phyloP scores from a whole-genome alignment of 2,797 vertebrate genomes.

The Xenops minutus region DNA sequence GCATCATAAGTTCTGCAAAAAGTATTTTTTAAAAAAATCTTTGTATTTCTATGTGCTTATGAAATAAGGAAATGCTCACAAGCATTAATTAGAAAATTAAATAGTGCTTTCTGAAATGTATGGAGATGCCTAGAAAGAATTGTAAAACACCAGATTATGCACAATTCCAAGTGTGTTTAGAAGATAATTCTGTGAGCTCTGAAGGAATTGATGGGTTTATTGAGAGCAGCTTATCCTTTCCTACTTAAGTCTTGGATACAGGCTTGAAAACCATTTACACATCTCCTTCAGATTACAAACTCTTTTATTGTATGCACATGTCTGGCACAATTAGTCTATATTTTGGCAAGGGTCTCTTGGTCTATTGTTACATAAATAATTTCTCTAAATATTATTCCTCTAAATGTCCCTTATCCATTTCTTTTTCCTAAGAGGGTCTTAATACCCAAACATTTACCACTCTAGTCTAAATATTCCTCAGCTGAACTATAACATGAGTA shows the following conservation, averaged over 20 bases:
- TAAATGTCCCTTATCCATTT: neutral
- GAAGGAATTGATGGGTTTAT: neutral
- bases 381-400: neutral
- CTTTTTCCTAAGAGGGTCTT: neutral
- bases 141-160: neutral
- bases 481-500: neutral
- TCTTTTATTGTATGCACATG: neutral
- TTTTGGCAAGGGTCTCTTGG: neutral
- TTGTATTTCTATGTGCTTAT: neutral
- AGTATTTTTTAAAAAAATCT: neutral
- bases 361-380: conserved; percentile 13
- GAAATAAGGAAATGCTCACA: neutral
- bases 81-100: neutral
- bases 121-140: neutral
- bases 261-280: neutral
- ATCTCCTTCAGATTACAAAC: neutral
- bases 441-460: conserved; percentile 38
- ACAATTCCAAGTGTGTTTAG: neutral
- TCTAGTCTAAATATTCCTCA: conserved; percentile 47
- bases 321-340: neutral
- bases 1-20: neutral
- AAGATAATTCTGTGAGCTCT: neutral
- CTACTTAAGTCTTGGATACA: neutral
- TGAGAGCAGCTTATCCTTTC: neutral
- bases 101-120: neutral